Evolutionary conservation across 2,888 invertebrate genomes (phyloP).

Genomic region (Schizotus pectinicornis): DNA sequence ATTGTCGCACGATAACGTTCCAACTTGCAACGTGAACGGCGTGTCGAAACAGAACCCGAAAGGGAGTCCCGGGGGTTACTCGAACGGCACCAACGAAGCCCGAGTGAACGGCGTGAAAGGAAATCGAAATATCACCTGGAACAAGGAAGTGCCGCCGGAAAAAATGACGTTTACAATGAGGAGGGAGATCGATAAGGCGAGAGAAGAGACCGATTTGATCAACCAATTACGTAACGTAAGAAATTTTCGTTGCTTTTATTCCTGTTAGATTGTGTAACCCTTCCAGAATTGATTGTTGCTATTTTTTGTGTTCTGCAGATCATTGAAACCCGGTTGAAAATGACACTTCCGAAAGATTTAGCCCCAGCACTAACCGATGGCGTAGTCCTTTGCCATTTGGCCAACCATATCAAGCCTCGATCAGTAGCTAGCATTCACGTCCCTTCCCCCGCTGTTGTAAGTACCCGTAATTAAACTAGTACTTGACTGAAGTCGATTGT

Average conservation of each 20-base stretch:
- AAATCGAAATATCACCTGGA: constrained; percentile 71
- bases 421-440: constrained; percentile 95
- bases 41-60: constrained; percentile 30
- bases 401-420: constrained; percentile 89
- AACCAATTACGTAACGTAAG: constrained; percentile 82
- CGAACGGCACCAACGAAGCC: constrained; percentile 51
- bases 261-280: not conserved
- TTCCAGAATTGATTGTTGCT: not conserved
- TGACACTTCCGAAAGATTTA: constrained; percentile 85
- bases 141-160: constrained; percentile 71
- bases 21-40: constrained; percentile 40
- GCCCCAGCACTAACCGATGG: constrained; percentile 88
- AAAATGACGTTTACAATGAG: constrained; percentile 92
- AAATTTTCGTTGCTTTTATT: too few relatives aligned
- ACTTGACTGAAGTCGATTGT: constrained; percentile 10
- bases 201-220: constrained; percentile 86
- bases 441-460: constrained; percentile 89
- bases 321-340: constrained; percentile 87
- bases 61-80: constrained; percentile 53
- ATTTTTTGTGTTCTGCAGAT: constrained; percentile 69
- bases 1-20: constrained; percentile 65
- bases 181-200: constrained; percentile 88
- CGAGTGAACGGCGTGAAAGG: constrained; percentile 46
- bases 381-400: constrained; percentile 92
- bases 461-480: constrained; percentile 45